phyloP scores from a whole-genome alignment of 2,888 invertebrate species.

The Tetragonisca angustula region DNA sequence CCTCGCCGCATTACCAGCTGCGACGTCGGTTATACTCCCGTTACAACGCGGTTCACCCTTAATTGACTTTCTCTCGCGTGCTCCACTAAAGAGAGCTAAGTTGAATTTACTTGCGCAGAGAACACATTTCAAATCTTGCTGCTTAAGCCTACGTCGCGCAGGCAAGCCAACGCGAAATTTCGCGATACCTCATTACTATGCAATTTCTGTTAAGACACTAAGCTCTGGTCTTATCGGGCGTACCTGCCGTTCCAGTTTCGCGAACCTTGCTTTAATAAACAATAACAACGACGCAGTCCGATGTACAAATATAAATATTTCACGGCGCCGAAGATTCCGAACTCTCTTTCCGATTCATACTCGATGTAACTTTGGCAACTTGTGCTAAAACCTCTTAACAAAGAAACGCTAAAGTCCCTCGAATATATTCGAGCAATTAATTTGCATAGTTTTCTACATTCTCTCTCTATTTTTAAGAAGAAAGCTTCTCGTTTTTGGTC shows the following conservation, averaged over 20 bases:
- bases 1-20: background rate
- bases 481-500: background rate
- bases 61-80: background rate
- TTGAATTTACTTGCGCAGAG: slow-evolving; percentile 29
- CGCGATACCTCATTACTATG: slow-evolving; percentile 36
- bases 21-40: too few relatives aligned
- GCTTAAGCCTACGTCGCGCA: slow-evolving; percentile 29
- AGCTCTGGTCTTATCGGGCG: slow-evolving; percentile 35
- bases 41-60: background rate
- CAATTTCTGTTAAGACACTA: slow-evolving; percentile 47
- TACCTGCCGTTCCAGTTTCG: slow-evolving; percentile 1
- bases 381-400: background rate
- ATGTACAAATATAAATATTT: background rate
- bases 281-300: slow-evolving; percentile 7
- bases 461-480: background rate
- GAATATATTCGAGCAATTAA: background rate
- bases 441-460: too few relatives aligned
- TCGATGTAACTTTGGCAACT: background rate
- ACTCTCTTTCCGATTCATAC: too few relatives aligned
- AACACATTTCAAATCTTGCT: slow-evolving; percentile 27
- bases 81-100: background rate
- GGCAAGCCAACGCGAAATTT: slow-evolving; percentile 21
- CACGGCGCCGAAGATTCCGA: background rate
- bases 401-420: background rate
- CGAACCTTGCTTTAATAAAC: slow-evolving; percentile 25